Evolutionary conservation across 2,888 invertebrate genomes (phyloP).

Genomic region (Pilophorus perplexus): DNA sequence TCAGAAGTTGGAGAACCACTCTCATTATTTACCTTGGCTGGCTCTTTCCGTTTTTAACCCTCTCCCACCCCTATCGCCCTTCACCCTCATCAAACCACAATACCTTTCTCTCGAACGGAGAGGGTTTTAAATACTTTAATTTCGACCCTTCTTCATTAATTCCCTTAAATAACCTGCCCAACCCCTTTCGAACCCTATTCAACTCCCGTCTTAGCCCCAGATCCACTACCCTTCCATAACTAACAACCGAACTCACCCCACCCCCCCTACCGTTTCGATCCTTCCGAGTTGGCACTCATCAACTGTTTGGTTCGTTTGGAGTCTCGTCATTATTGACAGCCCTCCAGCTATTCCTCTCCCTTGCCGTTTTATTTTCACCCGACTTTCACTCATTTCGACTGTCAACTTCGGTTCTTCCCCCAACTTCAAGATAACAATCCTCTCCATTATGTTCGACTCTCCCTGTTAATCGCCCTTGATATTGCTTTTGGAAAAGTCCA

Average conservation of each 20-base stretch:
- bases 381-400: neutral
- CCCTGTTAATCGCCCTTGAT: no score
- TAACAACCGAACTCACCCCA: no score
- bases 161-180: constrained; percentile 4
- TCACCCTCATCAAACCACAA: no score
- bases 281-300: constrained; percentile 14
- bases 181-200: neutral
- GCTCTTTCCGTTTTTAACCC: no score
- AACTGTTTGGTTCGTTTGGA: constrained; percentile 8
- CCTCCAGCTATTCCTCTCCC: constrained; percentile 9
- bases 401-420: neutral
- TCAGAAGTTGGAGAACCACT: no score
- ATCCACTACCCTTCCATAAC: no score
- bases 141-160: constrained; percentile 27
- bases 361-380: neutral
- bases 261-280: neutral
- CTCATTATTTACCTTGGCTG: no score
- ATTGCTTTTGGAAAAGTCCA: no score
- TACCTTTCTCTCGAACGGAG: no score
- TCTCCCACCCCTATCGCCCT: no score
- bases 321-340: constrained; percentile 32
- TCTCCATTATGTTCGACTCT: no score
- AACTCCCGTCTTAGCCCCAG: no score
- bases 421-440: neutral
- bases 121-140: constrained; percentile 26